Base-by-base conservation (phyloP, 2,113 vertebrate species). In the Malurus elegans region DNA sequence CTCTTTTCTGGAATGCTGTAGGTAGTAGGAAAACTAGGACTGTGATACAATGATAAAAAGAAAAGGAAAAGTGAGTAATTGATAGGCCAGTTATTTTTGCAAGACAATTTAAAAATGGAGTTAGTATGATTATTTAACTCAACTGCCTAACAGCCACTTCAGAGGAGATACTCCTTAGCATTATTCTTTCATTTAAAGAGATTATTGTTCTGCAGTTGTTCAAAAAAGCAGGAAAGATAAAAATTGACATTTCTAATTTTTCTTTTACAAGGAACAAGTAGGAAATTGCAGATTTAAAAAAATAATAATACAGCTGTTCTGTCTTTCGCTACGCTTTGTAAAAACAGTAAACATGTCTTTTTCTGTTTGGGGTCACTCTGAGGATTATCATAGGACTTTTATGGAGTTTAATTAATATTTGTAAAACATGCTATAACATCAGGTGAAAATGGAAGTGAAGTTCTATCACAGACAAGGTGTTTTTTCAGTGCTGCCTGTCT, bases 381-480 rank as follows among this genome's bases (percentile, higher is more conserved):
- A 91, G n/a, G 36, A 89, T 90, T 92, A 73, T 71, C 48, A 32
- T 6, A 80, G 60, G 32, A 71, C 21, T 91, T 74, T 28, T 40
- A 29, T 54, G 56, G 34, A 71, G 60, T 64, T 83, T 80, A 76
- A 82, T 95, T 86, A 93, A 34, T 86, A 89, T 45, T 71, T 80
- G 40, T 64, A 78, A 71, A 87, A 40, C 7, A 69, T 16, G 54
- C 25, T 56, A 9, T 31, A 92, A 34, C 48, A 62, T 53, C 79
- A 86, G 38, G 38, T 92, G 56, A 91, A 96, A 93, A 93, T 47
- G 48, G 54, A 86, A 88, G 67, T 45, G 28, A 85, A 82, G 69
- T 90, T 86, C 51, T 79, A 1, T 91, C 93, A 69, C 23, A 81
- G 80, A 72, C 4, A 12, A 91, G 18, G 24, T 84, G 26, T 48